Conservation (phyloP, 2,113 vertebrate species). For the Rana temporaria region DNA sequence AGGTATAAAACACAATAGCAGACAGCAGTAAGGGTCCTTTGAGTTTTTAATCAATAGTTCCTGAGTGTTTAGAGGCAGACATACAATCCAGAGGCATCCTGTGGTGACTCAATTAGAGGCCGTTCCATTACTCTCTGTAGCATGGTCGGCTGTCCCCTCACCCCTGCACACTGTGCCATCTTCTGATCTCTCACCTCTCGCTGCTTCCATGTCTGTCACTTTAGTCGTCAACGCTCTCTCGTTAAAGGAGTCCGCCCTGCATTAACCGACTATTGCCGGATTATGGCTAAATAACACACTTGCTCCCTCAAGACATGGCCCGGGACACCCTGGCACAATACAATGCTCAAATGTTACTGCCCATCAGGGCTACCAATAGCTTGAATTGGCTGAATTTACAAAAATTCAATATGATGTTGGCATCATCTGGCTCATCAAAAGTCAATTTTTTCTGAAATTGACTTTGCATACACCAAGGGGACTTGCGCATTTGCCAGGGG, state of each 20-base stretch:
- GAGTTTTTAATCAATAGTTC: conserved; percentile 56
- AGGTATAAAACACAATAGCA: conserved; percentile 34
- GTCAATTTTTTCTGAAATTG: no score
- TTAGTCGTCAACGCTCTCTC: neutral
- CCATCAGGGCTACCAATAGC: no score
- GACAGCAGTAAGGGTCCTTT: conserved; percentile 45
- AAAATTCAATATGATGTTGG: no score
- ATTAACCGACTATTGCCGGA: no score
- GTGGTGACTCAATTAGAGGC: conserved; percentile 49
- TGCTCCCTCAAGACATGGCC: no score
- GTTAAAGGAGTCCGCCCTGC: neutral
- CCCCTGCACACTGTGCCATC: neutral
- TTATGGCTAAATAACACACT: no score
- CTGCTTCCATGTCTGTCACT: neutral
- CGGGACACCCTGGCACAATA: no score
- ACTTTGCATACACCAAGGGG: no score
- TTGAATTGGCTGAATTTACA: no score
- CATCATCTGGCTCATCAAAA: no score
- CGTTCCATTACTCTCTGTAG: conserved; percentile 37
- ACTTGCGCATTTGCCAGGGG: no score
- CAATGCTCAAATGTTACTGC: no score
- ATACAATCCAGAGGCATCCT: conserved; percentile 29
- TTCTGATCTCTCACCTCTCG: neutral
- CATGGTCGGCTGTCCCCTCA: neutral
- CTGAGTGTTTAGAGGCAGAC: conserved; percentile 53